A percentile compares a stretch with the other conserved stretches of the same genome.
Conservation (phyloP, 2,113 vertebrate species). For the Neodon shergylaensis region DNA sequence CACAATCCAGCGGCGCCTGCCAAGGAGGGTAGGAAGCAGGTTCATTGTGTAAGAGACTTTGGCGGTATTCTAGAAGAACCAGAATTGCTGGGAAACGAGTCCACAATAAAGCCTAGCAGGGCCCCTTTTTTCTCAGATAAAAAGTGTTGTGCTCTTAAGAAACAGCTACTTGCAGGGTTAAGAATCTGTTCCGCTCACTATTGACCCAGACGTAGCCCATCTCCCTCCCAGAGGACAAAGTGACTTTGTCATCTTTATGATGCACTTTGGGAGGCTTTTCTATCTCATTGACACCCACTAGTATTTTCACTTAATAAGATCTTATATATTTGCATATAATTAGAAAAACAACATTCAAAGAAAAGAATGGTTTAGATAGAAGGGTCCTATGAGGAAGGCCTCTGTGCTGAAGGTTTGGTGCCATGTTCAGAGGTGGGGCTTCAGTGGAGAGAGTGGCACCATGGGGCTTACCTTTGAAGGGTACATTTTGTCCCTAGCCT, state of each 20-base stretch:
- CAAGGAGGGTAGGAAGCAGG: not conserved
- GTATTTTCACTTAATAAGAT: not conserved
- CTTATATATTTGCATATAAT: not conserved
- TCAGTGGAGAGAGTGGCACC: not conserved
- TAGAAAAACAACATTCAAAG: not conserved
- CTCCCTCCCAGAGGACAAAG: no score
- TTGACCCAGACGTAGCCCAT: rapidly evolving
- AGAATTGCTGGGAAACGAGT: not conserved
- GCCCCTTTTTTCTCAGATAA: not conserved
- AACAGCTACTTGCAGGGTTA: not conserved
- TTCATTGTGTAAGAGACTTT: not conserved
- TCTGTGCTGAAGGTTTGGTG: not conserved
- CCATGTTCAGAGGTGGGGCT: not conserved
- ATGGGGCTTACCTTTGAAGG: not conserved
- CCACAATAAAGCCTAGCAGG: not conserved
- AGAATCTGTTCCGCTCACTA: not conserved
- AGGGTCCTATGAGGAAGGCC: not conserved
- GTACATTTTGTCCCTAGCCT: not conserved
- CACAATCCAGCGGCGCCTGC: not conserved
- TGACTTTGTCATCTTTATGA: not conserved
- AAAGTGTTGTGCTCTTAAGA: not conserved
- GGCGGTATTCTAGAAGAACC: not conserved
- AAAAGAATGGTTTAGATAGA: not conserved
- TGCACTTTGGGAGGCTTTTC: not conserved
- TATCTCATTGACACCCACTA: not conserved